Evolutionary conservation across 2,888 invertebrate genomes (phyloP).

Genomic region (Ectemnius cavifrons): DNA sequence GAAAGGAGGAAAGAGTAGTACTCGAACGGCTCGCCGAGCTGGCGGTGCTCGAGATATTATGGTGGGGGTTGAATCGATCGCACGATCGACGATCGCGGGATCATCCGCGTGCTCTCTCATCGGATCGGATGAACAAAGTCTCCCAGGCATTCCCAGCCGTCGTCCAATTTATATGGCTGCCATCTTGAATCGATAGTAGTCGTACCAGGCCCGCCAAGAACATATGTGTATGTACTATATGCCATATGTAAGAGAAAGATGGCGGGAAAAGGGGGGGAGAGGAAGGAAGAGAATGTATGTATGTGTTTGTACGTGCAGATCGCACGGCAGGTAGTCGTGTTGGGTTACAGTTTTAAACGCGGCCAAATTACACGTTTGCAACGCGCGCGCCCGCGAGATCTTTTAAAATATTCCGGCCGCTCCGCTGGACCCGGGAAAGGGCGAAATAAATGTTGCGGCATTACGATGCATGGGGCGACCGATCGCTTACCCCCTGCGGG

Average conservation of each 20-base stretch:
- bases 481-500: constrained; percentile 60
- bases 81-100: constrained; percentile 13
- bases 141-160: constrained; percentile 54
- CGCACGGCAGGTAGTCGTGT: constrained; percentile 70
- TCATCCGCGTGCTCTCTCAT: constrained; percentile 48
- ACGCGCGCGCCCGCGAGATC: constrained; percentile 57
- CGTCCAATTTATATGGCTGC: constrained; percentile 73
- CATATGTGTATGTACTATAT: too few relatives aligned
- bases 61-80: constrained; percentile 16
- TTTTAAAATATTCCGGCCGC: constrained; percentile 74
- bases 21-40: background rate
- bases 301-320: constrained; percentile 45
- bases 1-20: constrained; percentile 11
- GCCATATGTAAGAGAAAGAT: too few relatives aligned
- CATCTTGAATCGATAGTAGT: constrained; percentile 74
- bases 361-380: constrained; percentile 76
- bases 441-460: constrained; percentile 75
- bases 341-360: constrained; percentile 77
- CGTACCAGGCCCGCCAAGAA: constrained; percentile 44
- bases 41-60: background rate
- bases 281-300: background rate
- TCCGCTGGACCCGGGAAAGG: constrained; percentile 72
- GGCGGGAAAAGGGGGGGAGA: too few relatives aligned
- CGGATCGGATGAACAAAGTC: constrained; percentile 42
- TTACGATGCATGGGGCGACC: constrained; percentile 70